Evolutionary conservation across 1,140 invertebrate species (phyloP), one percentile per base, ranked within the genome.

Genomic region (Lethocerus indicus): DNA sequence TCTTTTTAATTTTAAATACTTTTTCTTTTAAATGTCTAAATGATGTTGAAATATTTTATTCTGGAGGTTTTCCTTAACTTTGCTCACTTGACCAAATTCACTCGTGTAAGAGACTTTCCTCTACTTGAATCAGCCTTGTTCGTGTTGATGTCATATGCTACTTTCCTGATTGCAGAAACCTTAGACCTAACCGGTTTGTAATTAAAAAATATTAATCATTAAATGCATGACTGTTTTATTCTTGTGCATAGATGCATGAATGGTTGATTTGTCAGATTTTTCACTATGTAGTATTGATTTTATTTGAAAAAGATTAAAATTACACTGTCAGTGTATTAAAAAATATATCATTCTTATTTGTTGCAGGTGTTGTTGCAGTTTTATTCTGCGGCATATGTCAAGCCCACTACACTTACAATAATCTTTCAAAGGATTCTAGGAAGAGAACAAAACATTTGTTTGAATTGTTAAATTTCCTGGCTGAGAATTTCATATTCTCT

Each of bases 381-480:
- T 64, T 98, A 42, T 98, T 98, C 66, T 98, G 94, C 70, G 94
- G 94, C 23, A 98, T 98, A 56, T 96, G 89, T 59, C 95, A 98
- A 70, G 95, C 95, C 32, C 95, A 98, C 71, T 98, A 98, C 63
- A 98, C 95, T 0, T 97, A 90, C 68, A 97, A 97, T 68, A 98
- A 98, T 68, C 68, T 98, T 24, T 95, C 91, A 2, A 69, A 75
- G 40, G 79, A 85, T 58, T 95, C 93, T 1, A 76, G 92, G 54
- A 74, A 77, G 49, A 72, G 91, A 50, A 98, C 93, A 12, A 98
- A 98, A 64, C 81, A 93, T 62, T 71, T 97, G 40, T 97, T 97
- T 69, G 90, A 95, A 63, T 67, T 97, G 52, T 71, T 96, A 39
- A 97, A 95, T 66, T 98, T 98, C 67, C 70, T 98, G 49, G 87